Evolutionary conservation across 2,888 invertebrate genomes (phyloP).

Genomic region (Bedellia somnulentella): DNA sequence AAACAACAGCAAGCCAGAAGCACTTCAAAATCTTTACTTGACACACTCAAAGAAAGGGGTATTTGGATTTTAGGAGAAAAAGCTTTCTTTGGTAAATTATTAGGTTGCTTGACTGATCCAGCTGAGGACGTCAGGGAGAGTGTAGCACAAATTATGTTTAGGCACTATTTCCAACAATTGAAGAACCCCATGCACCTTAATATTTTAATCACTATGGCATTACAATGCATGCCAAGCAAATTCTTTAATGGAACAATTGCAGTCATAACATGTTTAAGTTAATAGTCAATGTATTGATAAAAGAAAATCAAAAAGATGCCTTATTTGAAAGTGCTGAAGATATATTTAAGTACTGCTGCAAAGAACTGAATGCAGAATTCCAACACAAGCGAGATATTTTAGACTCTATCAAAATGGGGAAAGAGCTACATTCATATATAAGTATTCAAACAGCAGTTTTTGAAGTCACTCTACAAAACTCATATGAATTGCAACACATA

Average conservation of each 20-base stretch:
- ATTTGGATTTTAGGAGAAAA: not conserved
- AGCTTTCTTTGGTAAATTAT: conserved; percentile 20
- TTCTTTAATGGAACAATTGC: conserved; percentile 65
- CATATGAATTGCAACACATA: conserved; percentile 19
- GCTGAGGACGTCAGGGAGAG: conserved; percentile 65
- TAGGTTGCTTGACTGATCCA: conserved; percentile 58
- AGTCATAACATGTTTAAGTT: conserved; percentile 60
- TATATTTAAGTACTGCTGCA: conserved; percentile 29
- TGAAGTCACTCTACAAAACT: conserved; percentile 21
- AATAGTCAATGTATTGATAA: conserved; percentile 31
- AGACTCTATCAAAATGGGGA: conserved; percentile 42
- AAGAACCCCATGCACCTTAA: conserved; percentile 19
- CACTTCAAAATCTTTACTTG: conserved; percentile 20
- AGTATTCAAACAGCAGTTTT: conserved; percentile 29
- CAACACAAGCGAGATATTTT: conserved; percentile 38
- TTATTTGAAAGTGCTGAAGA: conserved; percentile 25
- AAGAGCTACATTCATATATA: conserved; percentile 54
- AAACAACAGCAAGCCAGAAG: conserved; percentile 20
- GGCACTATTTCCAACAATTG: conserved; percentile 38
- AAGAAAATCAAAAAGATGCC: conserved; percentile 16
- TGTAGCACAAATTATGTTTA: conserved; percentile 47
- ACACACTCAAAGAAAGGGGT: no score
- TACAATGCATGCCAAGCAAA: conserved; percentile 54
- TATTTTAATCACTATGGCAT: conserved; percentile 31
- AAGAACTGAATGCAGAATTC: conserved; percentile 23